Evolutionary conservation across 2,888 invertebrate species (phyloP), one percentile per base, ranked within the genome.

Genomic region (Phyllotreta striolata): DNA sequence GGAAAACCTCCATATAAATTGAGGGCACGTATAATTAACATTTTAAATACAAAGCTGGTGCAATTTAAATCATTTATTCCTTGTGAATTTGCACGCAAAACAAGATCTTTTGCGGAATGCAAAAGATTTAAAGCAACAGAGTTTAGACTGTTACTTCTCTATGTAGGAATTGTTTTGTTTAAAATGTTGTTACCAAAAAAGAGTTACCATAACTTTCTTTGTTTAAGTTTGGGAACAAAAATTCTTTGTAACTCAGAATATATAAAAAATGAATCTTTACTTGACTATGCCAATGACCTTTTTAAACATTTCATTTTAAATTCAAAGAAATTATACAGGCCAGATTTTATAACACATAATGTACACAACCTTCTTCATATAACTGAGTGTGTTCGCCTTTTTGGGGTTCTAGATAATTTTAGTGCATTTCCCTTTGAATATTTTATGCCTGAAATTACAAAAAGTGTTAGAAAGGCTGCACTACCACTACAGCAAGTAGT

Each of bases 391-490:
- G 64, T 66, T 52, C 52, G 59, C 59, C 54, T 65, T 44, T 69
- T 62, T 64, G 66, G 68, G 49, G 54, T 43, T 44, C 47, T 69
- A 43, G 68, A 69, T 63, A 66, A 66, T 58, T 66, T 64, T 63
- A 63, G 49, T 49, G 57, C 62, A 12, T 44, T 58, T 39, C 58
- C 58, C 3, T 58, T 59, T 38, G 59, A 59, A 51, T 51, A 59
- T 46, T 59, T 6, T 51, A 59, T 59, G 59, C 40, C 59, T 14
- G 39, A 59, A 49, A 49, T 59, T 24, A 59, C 49, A 49, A 49
- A 51, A 59, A 59, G 39, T 3, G 38, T 59, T 24, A 37, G 40
- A 51, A 59, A 59, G 39, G 38, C 59, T 12, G 7, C 59, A 47
- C 40, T 59, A 13, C 52, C 60, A n/a, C 37, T 60, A 46, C 44